Base-by-base conservation (phyloP, 2,888 invertebrate genomes). In the Coelogynopora nodosa region DNA sequence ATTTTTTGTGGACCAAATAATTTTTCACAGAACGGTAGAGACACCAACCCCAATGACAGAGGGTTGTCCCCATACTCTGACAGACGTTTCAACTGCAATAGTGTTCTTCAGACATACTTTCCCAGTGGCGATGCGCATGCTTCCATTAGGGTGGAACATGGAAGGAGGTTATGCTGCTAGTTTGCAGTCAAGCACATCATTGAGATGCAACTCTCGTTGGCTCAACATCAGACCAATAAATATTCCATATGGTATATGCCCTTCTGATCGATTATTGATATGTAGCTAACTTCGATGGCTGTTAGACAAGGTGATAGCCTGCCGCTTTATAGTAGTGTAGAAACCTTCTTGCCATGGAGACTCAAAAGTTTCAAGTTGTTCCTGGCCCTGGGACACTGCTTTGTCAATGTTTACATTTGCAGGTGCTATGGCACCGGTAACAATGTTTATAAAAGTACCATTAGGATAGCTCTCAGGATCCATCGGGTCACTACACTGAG, bases 161-260 rank as follows among this genome's bases (percentile, higher is more conserved):
- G 86, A 86, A 49, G 87, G 82, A 30, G 87, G 86, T 30, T 86
- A 86, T 86, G 86, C 87, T 49, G 86, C 83, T 82, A 87, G 31
- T 67, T 86, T 86, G 67, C 30, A 87, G 28, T 67, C 30, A 28
- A 87, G 30, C 28, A 87, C 87, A 49, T 86, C 87, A 67, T 86
- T 67, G 31, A 87, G 26, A 82, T 86, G 30, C 67, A 87, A 82
- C 18, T 86, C 82, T 74, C 74, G 74, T 74, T 74, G 5, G 74
- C 74, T 74, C 74, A 74, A 74, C 23, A 74, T 5, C 74, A 87
- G 49, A n/a, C 85, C 87, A 86, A 86, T 82, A n/a, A 86, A 85
- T 82, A 67, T 81, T 26, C 49, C 85, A 86, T 87, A 67, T n/a
- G n/a, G n/a, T n/a, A n/a, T 0, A 87, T 87, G 0, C 29, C 30